Conservation (phyloP, 2,888 invertebrate genomes). For the Heteropelma amictum region DNA sequence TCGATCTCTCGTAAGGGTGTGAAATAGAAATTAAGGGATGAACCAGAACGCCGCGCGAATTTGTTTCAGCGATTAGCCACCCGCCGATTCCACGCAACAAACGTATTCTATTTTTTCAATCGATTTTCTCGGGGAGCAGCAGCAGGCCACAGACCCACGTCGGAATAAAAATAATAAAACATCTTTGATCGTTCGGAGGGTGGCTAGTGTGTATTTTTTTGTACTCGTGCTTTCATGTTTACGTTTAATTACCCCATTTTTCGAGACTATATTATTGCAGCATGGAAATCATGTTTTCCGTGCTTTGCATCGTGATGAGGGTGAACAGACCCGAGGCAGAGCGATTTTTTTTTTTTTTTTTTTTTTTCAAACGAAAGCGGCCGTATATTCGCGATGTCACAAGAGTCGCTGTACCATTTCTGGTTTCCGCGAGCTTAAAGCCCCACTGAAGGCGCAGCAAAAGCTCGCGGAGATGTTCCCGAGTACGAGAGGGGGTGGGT, state of each 20-base stretch:
- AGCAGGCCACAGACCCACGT: not conserved
- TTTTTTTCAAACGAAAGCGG: not conserved
- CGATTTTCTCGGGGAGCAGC: not conserved
- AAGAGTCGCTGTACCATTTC: conserved; percentile 55
- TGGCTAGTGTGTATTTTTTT: too few relatives aligned
- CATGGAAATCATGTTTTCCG: not conserved
- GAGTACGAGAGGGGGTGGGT: not conserved
- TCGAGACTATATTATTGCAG: not conserved
- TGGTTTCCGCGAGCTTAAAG: conserved; percentile 54
- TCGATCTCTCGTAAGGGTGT: not conserved
- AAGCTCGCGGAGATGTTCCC: conserved; percentile 44
- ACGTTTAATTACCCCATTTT: too few relatives aligned
- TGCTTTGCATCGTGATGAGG: not conserved
- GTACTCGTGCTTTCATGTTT: too few relatives aligned
- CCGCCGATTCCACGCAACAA: not conserved
- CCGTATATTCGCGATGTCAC: conserved; percentile 35
- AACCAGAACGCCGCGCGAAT: conserved; percentile 37
- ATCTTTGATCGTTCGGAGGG: too few relatives aligned
- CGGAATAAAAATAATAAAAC: not conserved
- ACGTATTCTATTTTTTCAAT: not conserved
- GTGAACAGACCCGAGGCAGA: not conserved
- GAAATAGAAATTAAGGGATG: conserved; percentile 6
- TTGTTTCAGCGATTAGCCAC: conserved; percentile 21
- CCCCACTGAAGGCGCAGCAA: conserved; percentile 53
- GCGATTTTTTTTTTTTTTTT: too few relatives aligned